Conservation (phyloP, 2,888 invertebrate genomes). For the Xestoiulus laeticollis region DNA sequence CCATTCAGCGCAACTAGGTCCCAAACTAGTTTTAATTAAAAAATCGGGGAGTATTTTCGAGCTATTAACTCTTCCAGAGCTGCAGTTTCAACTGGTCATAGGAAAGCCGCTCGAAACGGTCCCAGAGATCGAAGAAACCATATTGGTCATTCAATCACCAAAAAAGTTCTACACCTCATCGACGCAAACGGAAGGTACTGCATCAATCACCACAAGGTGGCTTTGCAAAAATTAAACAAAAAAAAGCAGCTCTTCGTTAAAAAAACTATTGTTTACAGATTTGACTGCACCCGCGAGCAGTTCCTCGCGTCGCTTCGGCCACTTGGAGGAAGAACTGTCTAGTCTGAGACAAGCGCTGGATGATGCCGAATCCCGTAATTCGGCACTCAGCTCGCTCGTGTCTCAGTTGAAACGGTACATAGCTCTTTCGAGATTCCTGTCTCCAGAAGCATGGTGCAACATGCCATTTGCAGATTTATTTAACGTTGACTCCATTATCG, state of each 20-base stretch:
- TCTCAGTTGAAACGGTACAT: slow-evolving; percentile 54
- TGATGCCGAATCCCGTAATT: slow-evolving; percentile 52
- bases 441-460: background rate
- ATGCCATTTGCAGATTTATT: background rate
- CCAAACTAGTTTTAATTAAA: too few species aligned
- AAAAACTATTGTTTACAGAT: background rate
- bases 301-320: slow-evolving; percentile 24
- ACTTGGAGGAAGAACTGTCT: slow-evolving; percentile 48
- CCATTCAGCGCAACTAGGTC: too few species aligned
- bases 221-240: background rate
- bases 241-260: background rate
- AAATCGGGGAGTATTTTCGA: background rate
- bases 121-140: background rate
- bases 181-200: background rate
- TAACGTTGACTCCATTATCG: background rate
- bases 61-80: background rate
- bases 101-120: slow-evolving; percentile 29
- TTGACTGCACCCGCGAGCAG: background rate
- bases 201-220: background rate
- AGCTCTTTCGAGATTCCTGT: too few species aligned
- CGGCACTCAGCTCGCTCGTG: slow-evolving; percentile 49
- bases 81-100: slow-evolving; percentile 45
- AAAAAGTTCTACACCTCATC: background rate
- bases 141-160: background rate
- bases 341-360: slow-evolving; percentile 52